Percentiles rank a stretch among this genome's conserved stretches.
These are phyloP conservation scores for Syngnathus rostellatus DNA, from an alignment of 2,797 vertebrate genomes.

Conservation along the genomic window DNA sequence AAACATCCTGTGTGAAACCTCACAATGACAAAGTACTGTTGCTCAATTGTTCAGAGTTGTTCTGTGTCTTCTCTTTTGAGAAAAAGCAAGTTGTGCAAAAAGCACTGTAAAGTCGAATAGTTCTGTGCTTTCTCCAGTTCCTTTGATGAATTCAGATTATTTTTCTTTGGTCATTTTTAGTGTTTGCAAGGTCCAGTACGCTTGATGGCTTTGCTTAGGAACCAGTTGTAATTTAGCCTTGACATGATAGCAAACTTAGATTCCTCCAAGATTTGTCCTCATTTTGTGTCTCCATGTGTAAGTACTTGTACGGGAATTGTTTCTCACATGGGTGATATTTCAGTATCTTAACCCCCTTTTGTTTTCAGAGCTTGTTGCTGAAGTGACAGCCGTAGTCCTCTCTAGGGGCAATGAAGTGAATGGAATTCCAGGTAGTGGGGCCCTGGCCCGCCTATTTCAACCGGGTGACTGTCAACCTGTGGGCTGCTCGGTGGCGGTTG, in stretches of 20 bases:
- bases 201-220: too few species aligned
- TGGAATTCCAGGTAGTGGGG: constrained; percentile 61
- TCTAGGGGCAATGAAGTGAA: constrained; percentile 57
- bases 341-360: constrained; percentile 54
- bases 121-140: not conserved
- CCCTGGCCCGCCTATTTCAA: constrained; percentile 25
- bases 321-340: constrained; percentile 28
- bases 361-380: constrained; percentile 62
- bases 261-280: not conserved
- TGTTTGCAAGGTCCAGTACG: too few species aligned
- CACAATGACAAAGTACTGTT: too few species aligned
- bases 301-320: constrained; percentile 10
- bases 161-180: not conserved
- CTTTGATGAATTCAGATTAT: not conserved
- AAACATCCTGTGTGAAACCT: too few species aligned
- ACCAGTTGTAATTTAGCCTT: not conserved
- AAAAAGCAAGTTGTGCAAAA: too few species aligned
- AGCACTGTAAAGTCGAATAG: too few species aligned
- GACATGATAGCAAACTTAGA: not conserved
- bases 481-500: constrained; percentile 21
- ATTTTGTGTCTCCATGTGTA: not conserved
- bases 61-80: too few species aligned
- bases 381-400: constrained; percentile 40
- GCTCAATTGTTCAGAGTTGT: too few species aligned
- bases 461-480: constrained; percentile 26